Evolutionary conservation across 2,888 invertebrate species (phyloP), one percentile per base, ranked within the genome.

Genomic region (Chironomus tentans): DNA sequence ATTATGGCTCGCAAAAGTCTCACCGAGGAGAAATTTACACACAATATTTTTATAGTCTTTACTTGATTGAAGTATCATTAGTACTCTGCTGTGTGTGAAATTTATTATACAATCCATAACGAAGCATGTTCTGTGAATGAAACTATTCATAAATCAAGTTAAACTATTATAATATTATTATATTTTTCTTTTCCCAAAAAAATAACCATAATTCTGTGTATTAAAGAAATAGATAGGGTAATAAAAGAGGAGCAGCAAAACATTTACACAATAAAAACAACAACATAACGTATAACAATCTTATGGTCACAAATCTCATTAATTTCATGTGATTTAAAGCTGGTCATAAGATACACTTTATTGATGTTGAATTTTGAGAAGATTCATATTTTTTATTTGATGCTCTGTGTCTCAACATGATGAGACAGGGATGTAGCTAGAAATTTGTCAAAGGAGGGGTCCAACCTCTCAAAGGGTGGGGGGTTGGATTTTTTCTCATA

Each of bases 81-180:
- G 38, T 7, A 38, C 38, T 38, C 38, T 38, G 38, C 38, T 38
- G 38, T 38, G 38, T 38, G 38, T 38, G 38, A 56, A 56, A 56
- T 56, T 56, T 56, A 56, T 56, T 56, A 56, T 56, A 56, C 56
- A 56, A 38, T 38, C 38, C 38, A 38, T 38, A 38, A 38, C 38
- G 38, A 56, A 15, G n/a, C 56, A 56, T 56, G n/a, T 50, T 56
- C 18, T 15, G 18, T 56, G 56, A 56, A 56, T 56, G 56, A 65
- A 65, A 65, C 65, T 22, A 21, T 65, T 24, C 65, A 24, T 65
- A 65, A 65, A 65, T 65, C 65, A 65, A 65, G 21, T 65, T 65
- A 65, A 18, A 56, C 13, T 15, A 56, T 18, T 15, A 56, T 56
- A 18, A 56, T 56, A 18, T 50, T 13, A 15, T 7, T 56, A 18